Conservation (phyloP, 2,888 invertebrate genomes). For the Diaprepes abbreviatus region DNA sequence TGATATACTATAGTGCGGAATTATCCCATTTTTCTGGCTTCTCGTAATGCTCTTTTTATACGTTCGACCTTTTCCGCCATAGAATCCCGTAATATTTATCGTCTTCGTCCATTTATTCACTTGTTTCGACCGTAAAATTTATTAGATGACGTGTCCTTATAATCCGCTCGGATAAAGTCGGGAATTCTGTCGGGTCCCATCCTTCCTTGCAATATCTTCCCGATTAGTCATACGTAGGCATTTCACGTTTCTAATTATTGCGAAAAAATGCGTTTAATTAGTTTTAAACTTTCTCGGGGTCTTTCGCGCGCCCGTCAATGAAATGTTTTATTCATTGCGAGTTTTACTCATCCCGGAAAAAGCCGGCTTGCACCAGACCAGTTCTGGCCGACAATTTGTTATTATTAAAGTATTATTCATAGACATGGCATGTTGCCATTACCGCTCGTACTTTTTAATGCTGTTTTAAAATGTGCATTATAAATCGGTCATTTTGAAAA, state of each 20-base stretch:
- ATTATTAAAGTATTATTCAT: constrained; percentile 27
- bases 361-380: constrained; percentile 38
- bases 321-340: constrained; percentile 42
- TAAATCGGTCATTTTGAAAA: neutral
- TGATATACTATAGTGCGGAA: neutral
- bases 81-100: constrained; percentile 4
- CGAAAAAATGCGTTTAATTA: constrained; percentile 31
- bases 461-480: neutral
- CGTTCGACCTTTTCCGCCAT: neutral
- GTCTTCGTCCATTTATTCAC: constrained; percentile 7
- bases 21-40: constrained; percentile 1
- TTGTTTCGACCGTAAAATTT: constrained; percentile 4
- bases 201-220: constrained; percentile 3
- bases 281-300: constrained; percentile 31
- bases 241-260: neutral
- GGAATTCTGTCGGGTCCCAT: neutral
- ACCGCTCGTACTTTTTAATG: neutral
- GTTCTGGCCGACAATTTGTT: constrained; percentile 8
- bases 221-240: constrained; percentile 22
- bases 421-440: constrained; percentile 13
- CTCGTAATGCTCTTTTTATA: neutral
- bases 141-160: constrained; percentile 7
- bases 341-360: constrained; percentile 39
- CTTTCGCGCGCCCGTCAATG: constrained; percentile 17
- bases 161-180: neutral